Conservation (phyloP, 2,113 vertebrate genomes). For the Carassius auratus region DNA sequence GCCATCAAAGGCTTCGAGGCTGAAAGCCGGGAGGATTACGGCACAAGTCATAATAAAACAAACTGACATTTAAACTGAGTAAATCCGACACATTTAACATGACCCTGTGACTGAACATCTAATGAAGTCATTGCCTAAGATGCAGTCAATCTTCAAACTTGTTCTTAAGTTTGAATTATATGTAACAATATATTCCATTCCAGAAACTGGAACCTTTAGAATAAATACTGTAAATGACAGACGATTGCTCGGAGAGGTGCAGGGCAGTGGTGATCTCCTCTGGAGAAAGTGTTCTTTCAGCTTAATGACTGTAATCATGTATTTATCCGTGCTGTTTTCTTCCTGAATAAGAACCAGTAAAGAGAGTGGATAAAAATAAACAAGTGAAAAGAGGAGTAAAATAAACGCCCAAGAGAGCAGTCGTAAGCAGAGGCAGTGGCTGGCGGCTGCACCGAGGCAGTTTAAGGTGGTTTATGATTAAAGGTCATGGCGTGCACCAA, state of each 20-base stretch:
- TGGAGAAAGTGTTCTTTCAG: slow-evolving; percentile 48
- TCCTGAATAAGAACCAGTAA: slow-evolving; percentile 41
- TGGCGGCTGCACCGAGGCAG: slow-evolving; percentile 5
- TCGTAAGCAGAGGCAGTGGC: slow-evolving; percentile 17
- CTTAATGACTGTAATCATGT: slow-evolving; percentile 58
- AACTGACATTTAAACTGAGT: slow-evolving; percentile 44
- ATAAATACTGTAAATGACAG: slow-evolving; percentile 24
- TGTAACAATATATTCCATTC: slow-evolving; percentile 19
- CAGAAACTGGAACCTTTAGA: slow-evolving; percentile 11
- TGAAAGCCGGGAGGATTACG: slow-evolving; percentile 33
- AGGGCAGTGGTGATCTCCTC: neutral
- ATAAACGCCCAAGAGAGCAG: slow-evolving; percentile 44
- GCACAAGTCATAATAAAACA: slow-evolving; percentile 51
- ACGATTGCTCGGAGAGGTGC: neutral
- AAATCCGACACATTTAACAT: slow-evolving; percentile 29
- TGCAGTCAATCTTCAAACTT: slow-evolving; percentile 39
- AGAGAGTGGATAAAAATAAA: slow-evolving; percentile 51
- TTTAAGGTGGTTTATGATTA: slow-evolving; percentile 35
- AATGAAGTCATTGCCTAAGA: slow-evolving; percentile 40
- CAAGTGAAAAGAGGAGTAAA: slow-evolving; percentile 21
- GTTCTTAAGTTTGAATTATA: slow-evolving; percentile 28
- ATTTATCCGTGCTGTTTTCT: slow-evolving; percentile 41
- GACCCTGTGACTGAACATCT: slow-evolving; percentile 12
- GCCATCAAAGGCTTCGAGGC: slow-evolving; percentile 30
- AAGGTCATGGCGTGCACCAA: neutral